A percentile compares a stretch with the other conserved stretches of the same genome.
phyloP scores from a whole-genome alignment of 2,888 invertebrate species.

The Tolmerus cingulatus region DNA sequence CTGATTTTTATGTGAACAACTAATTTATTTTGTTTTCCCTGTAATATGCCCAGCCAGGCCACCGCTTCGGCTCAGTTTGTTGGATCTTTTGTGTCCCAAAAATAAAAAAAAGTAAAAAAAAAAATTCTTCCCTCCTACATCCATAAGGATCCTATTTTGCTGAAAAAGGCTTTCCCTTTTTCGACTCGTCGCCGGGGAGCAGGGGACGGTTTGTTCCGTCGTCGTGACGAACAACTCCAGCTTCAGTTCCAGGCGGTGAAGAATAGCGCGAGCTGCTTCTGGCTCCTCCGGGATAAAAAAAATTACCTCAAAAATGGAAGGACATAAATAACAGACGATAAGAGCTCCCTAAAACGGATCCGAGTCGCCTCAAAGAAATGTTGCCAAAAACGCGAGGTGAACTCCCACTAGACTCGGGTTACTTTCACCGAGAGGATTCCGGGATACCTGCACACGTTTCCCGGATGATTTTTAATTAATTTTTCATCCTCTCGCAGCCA shows the following conservation, averaged over 20 bases:
- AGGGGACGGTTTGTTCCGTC: neutral
- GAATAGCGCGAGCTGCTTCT: neutral
- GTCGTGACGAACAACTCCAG: neutral
- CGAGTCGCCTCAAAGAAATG: slow-evolving; percentile 13
- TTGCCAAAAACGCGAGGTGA: neutral
- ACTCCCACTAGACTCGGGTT: neutral
- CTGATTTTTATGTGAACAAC: slow-evolving; percentile 33
- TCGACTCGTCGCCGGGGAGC: neutral
- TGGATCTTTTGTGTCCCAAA: neutral
- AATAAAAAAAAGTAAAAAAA: neutral
- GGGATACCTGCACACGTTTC: neutral
- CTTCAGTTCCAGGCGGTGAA: neutral
- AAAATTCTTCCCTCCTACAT: neutral
- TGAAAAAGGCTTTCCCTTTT: neutral
- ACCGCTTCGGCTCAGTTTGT: neutral
- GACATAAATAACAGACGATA: slow-evolving; percentile 39
- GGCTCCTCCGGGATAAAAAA: neutral
- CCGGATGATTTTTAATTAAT: slow-evolving; percentile 35
- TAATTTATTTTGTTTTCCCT: slow-evolving; percentile 35
- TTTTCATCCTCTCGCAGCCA: neutral
- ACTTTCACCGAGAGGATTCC: neutral
- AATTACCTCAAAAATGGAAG: slow-evolving; percentile 30
- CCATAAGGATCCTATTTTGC: neutral
- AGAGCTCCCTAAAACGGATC: slow-evolving; percentile 3
- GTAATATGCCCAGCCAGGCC: neutral